Evolutionary conservation across 1,140 invertebrate genomes (phyloP).

Genomic region (Dendroctonus valens): DNA sequence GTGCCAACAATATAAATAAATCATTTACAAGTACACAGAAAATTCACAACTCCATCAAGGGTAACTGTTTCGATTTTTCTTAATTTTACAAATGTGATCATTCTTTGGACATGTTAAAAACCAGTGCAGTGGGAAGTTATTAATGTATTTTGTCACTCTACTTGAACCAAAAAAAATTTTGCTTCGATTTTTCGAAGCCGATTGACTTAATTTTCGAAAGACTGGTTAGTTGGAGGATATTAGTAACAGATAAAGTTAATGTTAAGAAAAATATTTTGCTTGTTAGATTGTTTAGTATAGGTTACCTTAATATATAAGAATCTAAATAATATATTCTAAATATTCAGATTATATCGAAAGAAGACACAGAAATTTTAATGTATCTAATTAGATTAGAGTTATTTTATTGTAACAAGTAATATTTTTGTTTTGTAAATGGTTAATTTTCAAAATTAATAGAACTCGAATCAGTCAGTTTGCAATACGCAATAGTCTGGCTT

Average conservation of each 20-base stretch:
- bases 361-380: slow-evolving; percentile 1
- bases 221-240: slow-evolving; percentile 34
- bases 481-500: too few relatives aligned
- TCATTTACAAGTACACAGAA: too few relatives aligned
- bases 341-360: slow-evolving; percentile 5
- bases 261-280: slow-evolving; percentile 27
- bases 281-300: slow-evolving; percentile 25
- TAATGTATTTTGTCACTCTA: slow-evolving; percentile 12
- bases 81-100: too few relatives aligned
- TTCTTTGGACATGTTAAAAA: too few relatives aligned
- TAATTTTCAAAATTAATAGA: too few relatives aligned
- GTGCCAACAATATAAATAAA: too few relatives aligned
- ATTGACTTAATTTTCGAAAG: slow-evolving; percentile 33
- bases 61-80: too few relatives aligned
- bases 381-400: not conserved
- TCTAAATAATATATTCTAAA: slow-evolving; percentile 15
- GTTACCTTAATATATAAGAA: slow-evolving; percentile 10
- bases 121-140: too few relatives aligned
- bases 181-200: slow-evolving; percentile 30
- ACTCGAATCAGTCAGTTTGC: too few relatives aligned
- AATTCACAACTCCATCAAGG: too few relatives aligned
- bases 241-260: slow-evolving; percentile 25
- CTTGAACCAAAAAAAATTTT: slow-evolving; percentile 21
- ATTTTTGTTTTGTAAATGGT: too few relatives aligned
- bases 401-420: not conserved